A percentile compares a stretch with the other conserved stretches of the same genome.
phyloP scores from a whole-genome alignment of 2,113 vertebrate species.

The Miniopterus natalensis region DNA sequence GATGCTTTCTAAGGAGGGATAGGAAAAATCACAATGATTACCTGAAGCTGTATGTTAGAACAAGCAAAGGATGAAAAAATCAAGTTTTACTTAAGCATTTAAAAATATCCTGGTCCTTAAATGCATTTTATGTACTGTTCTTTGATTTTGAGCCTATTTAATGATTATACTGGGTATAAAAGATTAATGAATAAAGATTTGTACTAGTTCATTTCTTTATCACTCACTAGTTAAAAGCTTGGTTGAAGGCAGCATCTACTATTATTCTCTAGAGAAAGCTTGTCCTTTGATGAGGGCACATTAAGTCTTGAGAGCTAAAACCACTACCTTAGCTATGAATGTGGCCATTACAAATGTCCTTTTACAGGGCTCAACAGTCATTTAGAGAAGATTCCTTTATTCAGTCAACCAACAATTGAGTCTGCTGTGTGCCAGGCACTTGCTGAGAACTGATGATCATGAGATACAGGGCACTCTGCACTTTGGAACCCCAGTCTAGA shows the following conservation, averaged over 20 bases:
- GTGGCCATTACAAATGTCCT: background rate
- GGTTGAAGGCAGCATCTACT: background rate
- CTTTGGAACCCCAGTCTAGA: background rate
- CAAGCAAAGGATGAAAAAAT: background rate
- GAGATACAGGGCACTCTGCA: background rate
- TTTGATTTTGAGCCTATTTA: background rate
- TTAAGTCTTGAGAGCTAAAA: background rate
- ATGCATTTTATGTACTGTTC: rapidly evolving
- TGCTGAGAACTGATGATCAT: background rate
- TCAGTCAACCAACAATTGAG: background rate
- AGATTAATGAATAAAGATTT: background rate
- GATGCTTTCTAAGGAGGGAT: rapidly evolving
- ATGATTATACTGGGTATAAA: background rate
- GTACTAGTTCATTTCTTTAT: background rate
- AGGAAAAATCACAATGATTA: rapidly evolving
- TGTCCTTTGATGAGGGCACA: background rate
- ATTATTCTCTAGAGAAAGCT: background rate
- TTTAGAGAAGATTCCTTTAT: background rate
- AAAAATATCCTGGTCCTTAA: background rate
- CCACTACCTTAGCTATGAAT: background rate
- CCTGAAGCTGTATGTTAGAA: background rate
- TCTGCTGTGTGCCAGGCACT: background rate
- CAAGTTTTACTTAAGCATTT: background rate
- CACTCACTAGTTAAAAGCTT: background rate
- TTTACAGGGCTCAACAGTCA: background rate